Evolutionary conservation across 2,888 invertebrate genomes (phyloP), one percentile per base, ranked within the genome.

Genomic region (Drosophila birchii): DNA sequence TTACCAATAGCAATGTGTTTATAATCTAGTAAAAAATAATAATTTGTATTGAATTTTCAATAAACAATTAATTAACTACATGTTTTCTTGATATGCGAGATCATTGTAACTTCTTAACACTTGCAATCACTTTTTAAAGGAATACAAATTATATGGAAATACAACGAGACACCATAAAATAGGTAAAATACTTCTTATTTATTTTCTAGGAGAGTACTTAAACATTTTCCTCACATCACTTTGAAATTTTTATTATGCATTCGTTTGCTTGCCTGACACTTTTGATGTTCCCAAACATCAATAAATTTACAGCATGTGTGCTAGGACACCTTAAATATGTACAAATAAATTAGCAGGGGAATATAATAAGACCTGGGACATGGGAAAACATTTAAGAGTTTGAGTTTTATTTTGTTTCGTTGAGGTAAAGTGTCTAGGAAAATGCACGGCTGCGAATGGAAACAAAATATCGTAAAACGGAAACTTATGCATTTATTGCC

Each of bases 401-500:
- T 36, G 1, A 5, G 8, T 49, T 49, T 51, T 20, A 9, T 51
- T 34, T 51, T 34, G 1, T 34, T 14, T 34, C 26, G 26, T n/a
- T 87, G 80, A 66, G 82, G 63, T 51, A 55, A 57, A 76, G 61
- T 66, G 72, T 62, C 61, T 71, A n/a, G 47, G 36, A 71, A 49
- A 55, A 71, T 71, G 72, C 62, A 56, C 51, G 43, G 57, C 49
- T 41, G 59, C 55, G 43, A 80, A 75, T 77, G 77, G 62, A 75
- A 85, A 87, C 85, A 86, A 81, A 86, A 87, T 86, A 83, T 80
- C 86, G 86, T 86, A 88, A 88, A 88, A 86, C 76, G 75, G 55
- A 79, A 88, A 83, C 86, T 88, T 86, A 83, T 86, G 86, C 88
- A 86, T 88, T 86, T 86, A 88, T 88, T 83, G 79, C 74, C 70